A percentile compares a stretch with the other conserved stretches of the same genome.
These are phyloP conservation scores for Apantesis nais DNA, from an alignment of 2,888 invertebrate species.

Conservation along the genomic window DNA sequence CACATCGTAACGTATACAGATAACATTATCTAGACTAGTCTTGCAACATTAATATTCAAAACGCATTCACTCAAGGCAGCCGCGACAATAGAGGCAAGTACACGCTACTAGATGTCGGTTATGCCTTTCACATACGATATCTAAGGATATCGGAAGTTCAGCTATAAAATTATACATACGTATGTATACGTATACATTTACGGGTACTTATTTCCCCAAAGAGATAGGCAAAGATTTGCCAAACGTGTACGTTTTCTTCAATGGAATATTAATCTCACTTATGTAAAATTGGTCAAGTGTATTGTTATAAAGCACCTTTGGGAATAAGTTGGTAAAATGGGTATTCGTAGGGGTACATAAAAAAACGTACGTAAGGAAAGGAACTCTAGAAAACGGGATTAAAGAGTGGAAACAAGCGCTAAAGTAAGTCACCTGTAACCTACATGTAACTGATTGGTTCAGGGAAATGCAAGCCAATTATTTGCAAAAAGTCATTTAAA, in stretches of 20 bases:
- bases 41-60: constrained; percentile 8
- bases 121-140: background rate
- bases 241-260: background rate
- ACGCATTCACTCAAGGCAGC: constrained; percentile 7
- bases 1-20: background rate
- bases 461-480: too few relatives aligned
- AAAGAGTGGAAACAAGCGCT: too few relatives aligned
- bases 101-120: background rate
- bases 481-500: too few relatives aligned
- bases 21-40: constrained; percentile 8
- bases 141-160: constrained; percentile 10
- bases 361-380: background rate
- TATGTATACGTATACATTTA: too few relatives aligned
- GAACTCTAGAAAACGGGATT: background rate
- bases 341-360: too few relatives aligned
- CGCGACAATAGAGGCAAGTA: constrained; percentile 9
- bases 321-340: too few relatives aligned
- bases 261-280: background rate
- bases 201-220: background rate
- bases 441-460: too few relatives aligned
- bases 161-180: background rate
- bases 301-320: too few relatives aligned
- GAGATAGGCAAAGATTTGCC: background rate
- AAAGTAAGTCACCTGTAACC: too few relatives aligned
- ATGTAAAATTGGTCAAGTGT: background rate